Evolutionary conservation across 2,797 vertebrate species (phyloP).

Genomic region (Poeciliopsis turneri): DNA sequence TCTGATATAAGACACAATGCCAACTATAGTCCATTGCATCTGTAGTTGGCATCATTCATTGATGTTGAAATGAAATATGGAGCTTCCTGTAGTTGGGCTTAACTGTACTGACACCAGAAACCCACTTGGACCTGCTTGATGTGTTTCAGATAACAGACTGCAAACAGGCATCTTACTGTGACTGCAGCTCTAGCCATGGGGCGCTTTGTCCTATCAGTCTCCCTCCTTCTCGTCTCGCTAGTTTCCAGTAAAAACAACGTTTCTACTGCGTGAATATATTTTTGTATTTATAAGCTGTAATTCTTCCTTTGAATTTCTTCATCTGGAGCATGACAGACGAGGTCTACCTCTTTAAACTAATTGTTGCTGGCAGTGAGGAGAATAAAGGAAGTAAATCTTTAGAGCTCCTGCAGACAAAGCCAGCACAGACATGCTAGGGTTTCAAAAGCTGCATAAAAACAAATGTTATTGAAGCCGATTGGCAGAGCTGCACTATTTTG

Average conservation of each 20-base stretch:
- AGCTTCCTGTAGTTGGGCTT: slow-evolving; percentile 56
- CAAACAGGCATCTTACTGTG: not conserved
- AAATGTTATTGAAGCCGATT: not conserved
- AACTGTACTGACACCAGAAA: slow-evolving; percentile 23
- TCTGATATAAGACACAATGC: not conserved
- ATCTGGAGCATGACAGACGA: not conserved
- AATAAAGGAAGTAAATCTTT: not conserved
- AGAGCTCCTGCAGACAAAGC: not conserved
- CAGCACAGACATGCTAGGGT: not conserved
- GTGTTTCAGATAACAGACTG: slow-evolving; percentile 3
- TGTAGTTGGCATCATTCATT: slow-evolving; percentile 36
- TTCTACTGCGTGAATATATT: not conserved
- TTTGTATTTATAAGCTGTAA: not conserved
- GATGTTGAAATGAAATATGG: slow-evolving; percentile 34
- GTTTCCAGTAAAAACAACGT: not conserved
- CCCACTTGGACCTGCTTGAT: not conserved
- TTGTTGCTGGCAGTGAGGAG: not conserved
- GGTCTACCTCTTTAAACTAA: not conserved
- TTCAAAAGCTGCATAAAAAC: not conserved
- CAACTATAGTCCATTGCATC: not conserved
- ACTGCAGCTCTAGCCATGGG: not conserved
- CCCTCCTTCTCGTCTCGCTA: not conserved
- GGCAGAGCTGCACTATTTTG: not conserved
- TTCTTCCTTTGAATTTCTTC: not conserved
- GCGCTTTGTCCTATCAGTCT: not conserved